phyloP scores from a whole-genome alignment of 2,888 invertebrate species.

The Drosophila austrosaltans region DNA sequence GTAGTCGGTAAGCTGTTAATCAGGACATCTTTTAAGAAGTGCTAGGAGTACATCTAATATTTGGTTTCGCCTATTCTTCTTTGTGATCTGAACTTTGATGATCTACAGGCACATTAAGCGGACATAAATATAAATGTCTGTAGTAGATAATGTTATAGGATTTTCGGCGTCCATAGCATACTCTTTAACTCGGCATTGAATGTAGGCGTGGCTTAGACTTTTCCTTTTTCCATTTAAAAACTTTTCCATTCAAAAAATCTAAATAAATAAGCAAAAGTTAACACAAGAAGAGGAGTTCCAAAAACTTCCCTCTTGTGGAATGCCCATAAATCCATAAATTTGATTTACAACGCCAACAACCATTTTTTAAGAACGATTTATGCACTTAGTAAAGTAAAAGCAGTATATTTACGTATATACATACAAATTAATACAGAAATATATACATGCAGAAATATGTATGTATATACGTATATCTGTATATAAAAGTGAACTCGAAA shows the following conservation, averaged over 20 bases:
- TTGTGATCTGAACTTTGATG: too few relatives aligned
- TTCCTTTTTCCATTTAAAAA: slow-evolving; percentile 46
- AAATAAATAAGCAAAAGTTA: background rate
- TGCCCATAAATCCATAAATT: slow-evolving; percentile 45
- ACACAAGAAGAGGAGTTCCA: slow-evolving; percentile 1
- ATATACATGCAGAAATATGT: slow-evolving; percentile 18
- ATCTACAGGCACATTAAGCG: too few relatives aligned
- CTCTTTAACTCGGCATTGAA: background rate
- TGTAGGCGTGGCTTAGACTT: slow-evolving; percentile 2
- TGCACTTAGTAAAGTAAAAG: slow-evolving; percentile 57
- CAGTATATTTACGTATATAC: slow-evolving; percentile 32
- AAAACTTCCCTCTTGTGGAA: slow-evolving; percentile 15
- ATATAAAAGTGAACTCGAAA: slow-evolving; percentile 47
- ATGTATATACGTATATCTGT: slow-evolving; percentile 21
- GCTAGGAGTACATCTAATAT: too few relatives aligned
- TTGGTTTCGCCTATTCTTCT: too few relatives aligned
- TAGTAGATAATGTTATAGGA: too few relatives aligned
- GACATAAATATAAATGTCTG: too few relatives aligned
- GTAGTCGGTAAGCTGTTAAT: too few relatives aligned
- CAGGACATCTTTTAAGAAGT: too few relatives aligned
- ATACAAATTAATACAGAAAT: slow-evolving; percentile 14
- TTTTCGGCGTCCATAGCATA: too few relatives aligned
- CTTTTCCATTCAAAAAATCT: slow-evolving; percentile 46
- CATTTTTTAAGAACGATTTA: slow-evolving; percentile 55
- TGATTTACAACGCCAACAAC: slow-evolving; percentile 39